These are phyloP conservation scores for Drosophila falleni DNA, from an alignment of 2,888 invertebrate species.

Conservation along the genomic window DNA sequence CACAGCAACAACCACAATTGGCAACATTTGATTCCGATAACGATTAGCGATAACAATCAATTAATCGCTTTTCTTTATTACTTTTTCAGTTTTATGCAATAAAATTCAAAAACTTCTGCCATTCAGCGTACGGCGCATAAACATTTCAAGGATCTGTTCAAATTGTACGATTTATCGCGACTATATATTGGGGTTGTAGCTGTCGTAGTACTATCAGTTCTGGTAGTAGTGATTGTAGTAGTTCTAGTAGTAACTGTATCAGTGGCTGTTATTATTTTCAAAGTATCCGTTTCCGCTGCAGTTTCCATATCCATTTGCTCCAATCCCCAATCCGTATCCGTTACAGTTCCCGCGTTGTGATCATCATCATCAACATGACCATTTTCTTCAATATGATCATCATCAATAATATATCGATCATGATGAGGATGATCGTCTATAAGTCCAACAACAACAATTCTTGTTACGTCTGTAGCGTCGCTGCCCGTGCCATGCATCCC, in stretches of 20 bases:
- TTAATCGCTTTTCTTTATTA: constrained; percentile 25
- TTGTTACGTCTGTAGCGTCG: constrained; percentile 41
- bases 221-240: constrained; percentile 36
- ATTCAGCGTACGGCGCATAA: constrained; percentile 51
- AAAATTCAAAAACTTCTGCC: constrained; percentile 57
- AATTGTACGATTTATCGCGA: constrained; percentile 60
- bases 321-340: constrained; percentile 22
- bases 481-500: constrained; percentile 85
- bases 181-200: constrained; percentile 66
- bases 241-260: constrained; percentile 35
- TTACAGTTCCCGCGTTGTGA: constrained; percentile 39
- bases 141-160: constrained; percentile 81
- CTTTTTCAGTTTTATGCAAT: constrained; percentile 69
- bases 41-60: constrained; percentile 26
- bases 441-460: constrained; percentile 66
- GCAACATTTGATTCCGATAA: constrained; percentile 69
- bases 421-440: constrained; percentile 30
- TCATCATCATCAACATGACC: constrained; percentile 24
- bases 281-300: constrained; percentile 29
- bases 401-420: constrained; percentile 31
- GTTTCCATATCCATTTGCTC: constrained; percentile 5
- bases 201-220: constrained; percentile 41
- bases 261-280: constrained; percentile 13
- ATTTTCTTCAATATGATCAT: constrained; percentile 31
- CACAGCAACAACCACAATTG: constrained; percentile 81